A percentile compares a stretch with the other conserved stretches of the same genome.
Evolutionary conservation across 2,113 vertebrate genomes (phyloP).

Genomic region (Sapajus apella): DNA sequence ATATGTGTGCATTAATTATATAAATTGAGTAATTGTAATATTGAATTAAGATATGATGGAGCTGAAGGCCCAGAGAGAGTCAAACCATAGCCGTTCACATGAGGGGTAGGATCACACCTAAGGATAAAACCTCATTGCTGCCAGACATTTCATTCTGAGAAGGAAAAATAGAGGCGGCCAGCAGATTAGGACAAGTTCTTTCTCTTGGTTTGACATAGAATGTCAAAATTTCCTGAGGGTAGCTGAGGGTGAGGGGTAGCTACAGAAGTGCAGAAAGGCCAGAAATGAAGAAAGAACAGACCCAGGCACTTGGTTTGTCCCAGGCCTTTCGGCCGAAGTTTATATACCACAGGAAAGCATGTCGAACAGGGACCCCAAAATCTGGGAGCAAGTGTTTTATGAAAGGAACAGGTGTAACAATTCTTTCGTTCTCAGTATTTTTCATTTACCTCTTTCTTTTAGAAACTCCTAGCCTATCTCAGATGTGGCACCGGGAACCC

Average conservation of each 20-base stretch:
- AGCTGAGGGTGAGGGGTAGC: background rate
- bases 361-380: background rate
- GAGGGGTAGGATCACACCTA: background rate
- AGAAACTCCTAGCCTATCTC: background rate
- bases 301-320: background rate
- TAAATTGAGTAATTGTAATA: background rate
- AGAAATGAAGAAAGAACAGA: background rate
- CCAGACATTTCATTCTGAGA: background rate
- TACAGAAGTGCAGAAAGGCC: background rate
- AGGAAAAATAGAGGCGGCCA: background rate
- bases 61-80: background rate
- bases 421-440: background rate
- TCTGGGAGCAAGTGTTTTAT: background rate
- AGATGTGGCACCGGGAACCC: background rate
- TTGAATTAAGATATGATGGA: background rate
- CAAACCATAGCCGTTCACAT: background rate
- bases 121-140: background rate
- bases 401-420: background rate
- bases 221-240: background rate
- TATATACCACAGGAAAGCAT: background rate
- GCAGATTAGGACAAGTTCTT: background rate
- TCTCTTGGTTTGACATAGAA: background rate
- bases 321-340: background rate
- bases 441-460: background rate
- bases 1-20: background rate